phyloP scores from a whole-genome alignment of 2,113 vertebrate genomes.

The Phaethornis superciliosus region DNA sequence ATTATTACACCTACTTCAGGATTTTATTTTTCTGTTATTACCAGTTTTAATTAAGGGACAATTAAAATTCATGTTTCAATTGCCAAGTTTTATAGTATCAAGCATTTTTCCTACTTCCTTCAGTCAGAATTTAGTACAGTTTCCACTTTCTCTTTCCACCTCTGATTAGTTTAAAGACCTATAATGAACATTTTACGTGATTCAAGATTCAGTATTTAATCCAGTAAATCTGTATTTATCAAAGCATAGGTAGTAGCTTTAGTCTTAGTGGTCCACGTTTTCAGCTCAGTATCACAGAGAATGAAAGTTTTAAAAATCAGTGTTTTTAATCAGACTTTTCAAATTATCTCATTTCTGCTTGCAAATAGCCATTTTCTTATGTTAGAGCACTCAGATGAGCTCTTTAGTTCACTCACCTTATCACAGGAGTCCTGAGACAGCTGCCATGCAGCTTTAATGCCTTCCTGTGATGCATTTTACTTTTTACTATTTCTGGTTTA shows the following conservation, averaged over 20 bases:
- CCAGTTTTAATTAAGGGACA: not conserved
- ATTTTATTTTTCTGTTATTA: not conserved
- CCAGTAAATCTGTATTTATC: not conserved
- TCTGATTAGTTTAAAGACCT: not conserved
- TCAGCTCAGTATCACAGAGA: not conserved
- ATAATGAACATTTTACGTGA: not conserved
- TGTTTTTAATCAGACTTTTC: not conserved
- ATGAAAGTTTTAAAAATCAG: not conserved
- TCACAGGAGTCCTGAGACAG: constrained; percentile 52
- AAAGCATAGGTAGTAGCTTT: not conserved
- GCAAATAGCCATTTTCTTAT: constrained; percentile 25
- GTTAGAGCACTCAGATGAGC: constrained; percentile 23
- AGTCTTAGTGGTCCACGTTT: not conserved
- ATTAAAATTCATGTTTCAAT: not conserved
- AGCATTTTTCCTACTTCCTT: not conserved
- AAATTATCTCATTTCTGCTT: constrained; percentile 44
- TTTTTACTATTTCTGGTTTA: constrained; percentile 52
- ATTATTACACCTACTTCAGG: not conserved
- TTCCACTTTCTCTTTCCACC: not conserved
- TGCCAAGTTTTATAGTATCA: not conserved
- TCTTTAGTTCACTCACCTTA: constrained; percentile 52
- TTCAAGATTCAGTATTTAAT: not conserved
- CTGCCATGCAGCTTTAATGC: constrained; percentile 50
- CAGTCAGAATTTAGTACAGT: not conserved
- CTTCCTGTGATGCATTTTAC: constrained; percentile 13